Conservation (phyloP, 1,140 invertebrate genomes). For the Heliconius nattereri region DNA sequence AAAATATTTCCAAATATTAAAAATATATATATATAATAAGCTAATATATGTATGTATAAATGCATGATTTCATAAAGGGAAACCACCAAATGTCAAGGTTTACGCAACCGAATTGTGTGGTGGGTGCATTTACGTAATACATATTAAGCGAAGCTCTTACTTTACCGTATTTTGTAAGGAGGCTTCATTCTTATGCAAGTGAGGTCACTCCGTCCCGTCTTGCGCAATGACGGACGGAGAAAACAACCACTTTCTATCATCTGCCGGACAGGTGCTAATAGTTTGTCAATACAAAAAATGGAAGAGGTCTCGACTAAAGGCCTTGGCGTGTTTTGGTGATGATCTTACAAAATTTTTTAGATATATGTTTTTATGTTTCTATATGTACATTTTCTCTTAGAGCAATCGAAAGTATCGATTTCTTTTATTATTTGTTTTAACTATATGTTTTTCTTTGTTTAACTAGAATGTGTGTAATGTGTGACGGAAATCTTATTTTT, state of each 20-base stretch:
- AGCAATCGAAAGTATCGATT: conserved; percentile 13
- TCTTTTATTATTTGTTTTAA: conserved; percentile 30
- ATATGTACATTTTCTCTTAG: conserved; percentile 28
- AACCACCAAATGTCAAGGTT: conserved; percentile 68
- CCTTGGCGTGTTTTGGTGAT: conserved; percentile 30
- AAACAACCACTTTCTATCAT: conserved; percentile 70
- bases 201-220: conserved; percentile 64
- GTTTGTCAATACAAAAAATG: conserved; percentile 34
- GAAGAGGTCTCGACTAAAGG: conserved; percentile 18
- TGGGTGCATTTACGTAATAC: conserved; percentile 64
- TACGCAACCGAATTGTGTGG: conserved; percentile 65
- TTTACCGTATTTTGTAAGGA: conserved; percentile 64
- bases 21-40: background rate
- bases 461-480: background rate
- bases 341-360: background rate
- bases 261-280: conserved; percentile 39
- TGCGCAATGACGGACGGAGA: conserved; percentile 63
- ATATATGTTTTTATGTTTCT: conserved; percentile 6
- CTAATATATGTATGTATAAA: background rate
- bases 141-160: conserved; percentile 61
- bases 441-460: background rate
- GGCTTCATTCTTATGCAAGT: conserved; percentile 68
- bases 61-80: conserved; percentile 31
- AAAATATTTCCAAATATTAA: background rate
- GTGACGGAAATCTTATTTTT: background rate